These are phyloP conservation scores for Strigops habroptila DNA, from an alignment of 2,113 vertebrate genomes.

Conservation along the genomic window DNA sequence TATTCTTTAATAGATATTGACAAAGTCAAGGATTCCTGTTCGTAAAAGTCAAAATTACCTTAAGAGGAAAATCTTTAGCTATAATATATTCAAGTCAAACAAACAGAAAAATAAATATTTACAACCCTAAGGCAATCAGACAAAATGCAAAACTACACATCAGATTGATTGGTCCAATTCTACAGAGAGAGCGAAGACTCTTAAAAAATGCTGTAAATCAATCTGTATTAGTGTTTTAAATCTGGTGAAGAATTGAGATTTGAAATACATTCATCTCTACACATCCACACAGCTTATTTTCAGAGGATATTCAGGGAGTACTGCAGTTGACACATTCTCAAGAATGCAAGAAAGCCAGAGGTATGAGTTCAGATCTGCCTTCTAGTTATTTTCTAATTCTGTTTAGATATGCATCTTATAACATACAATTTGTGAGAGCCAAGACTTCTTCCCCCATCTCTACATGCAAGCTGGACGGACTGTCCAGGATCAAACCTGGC, in stretches of 20 bases:
- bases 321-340: not conserved
- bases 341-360: not conserved
- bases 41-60: slow-evolving; percentile 24
- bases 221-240: not conserved
- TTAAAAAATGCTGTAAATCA: not conserved
- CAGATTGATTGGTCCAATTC: not conserved
- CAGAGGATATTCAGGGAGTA: not conserved
- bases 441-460: not conserved
- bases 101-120: slow-evolving; percentile 34
- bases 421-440: not conserved
- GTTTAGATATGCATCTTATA: not conserved
- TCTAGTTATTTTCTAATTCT: not conserved
- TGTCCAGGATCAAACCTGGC: not conserved
- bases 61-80: not conserved
- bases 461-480: not conserved
- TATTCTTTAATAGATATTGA: slow-evolving; percentile 22
- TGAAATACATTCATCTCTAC: not conserved
- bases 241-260: not conserved
- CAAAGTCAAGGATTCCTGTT: slow-evolving; percentile 13
- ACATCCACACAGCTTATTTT: fast-evolving
- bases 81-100: not conserved
- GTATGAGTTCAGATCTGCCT: not conserved
- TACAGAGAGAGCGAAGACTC: not conserved
- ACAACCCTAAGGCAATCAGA: slow-evolving; percentile 1
- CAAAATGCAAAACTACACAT: slow-evolving; percentile 26